A percentile compares a stretch with the other conserved stretches of the same genome.
phyloP scores from a whole-genome alignment of 1,140 invertebrate genomes.

The Medauroidea extradentata region DNA sequence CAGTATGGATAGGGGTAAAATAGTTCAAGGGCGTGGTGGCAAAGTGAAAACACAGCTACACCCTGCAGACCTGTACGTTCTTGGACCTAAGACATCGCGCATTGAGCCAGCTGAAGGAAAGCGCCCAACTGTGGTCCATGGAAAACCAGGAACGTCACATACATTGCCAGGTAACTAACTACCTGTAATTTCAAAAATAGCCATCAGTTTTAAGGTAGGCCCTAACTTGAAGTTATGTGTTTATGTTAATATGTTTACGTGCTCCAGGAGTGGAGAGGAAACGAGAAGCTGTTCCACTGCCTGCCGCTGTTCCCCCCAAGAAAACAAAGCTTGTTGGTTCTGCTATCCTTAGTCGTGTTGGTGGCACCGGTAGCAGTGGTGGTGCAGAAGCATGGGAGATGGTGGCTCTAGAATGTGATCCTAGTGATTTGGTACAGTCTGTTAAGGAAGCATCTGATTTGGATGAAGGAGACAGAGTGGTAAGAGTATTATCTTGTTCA shows the following conservation, averaged over 20 bases:
- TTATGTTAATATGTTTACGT: slow-evolving; percentile 27
- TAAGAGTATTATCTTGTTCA: slow-evolving; percentile 41
- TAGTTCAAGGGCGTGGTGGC: slow-evolving; percentile 44
- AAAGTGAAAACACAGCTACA: slow-evolving; percentile 60
- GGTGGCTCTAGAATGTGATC: slow-evolving; percentile 54
- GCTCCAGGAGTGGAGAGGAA: slow-evolving; percentile 44
- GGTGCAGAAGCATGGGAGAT: slow-evolving; percentile 53
- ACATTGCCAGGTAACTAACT: slow-evolving; percentile 36
- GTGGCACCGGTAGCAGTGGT: slow-evolving; percentile 17
- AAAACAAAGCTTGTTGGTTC: slow-evolving; percentile 40
- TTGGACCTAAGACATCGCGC: slow-evolving; percentile 52
- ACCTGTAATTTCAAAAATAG: no score
- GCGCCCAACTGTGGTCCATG: slow-evolving; percentile 45
- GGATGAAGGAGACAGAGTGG: slow-evolving; percentile 58
- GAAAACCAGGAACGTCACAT: slow-evolving; percentile 45
- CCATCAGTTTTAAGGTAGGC: no score
- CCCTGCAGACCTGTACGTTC: slow-evolving; percentile 55
- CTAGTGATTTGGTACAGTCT: slow-evolving; percentile 53
- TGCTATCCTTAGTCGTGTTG: slow-evolving; percentile 20
- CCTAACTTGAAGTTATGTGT: slow-evolving; percentile 31
- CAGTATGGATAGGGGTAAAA: slow-evolving; percentile 5
- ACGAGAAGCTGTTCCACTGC: slow-evolving; percentile 47
- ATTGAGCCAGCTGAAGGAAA: slow-evolving; percentile 50
- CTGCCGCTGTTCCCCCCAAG: slow-evolving; percentile 42
- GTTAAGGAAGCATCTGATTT: slow-evolving; percentile 53